Conservation (phyloP, 2,113 vertebrate genomes). For the Manacus vitellinus region DNA sequence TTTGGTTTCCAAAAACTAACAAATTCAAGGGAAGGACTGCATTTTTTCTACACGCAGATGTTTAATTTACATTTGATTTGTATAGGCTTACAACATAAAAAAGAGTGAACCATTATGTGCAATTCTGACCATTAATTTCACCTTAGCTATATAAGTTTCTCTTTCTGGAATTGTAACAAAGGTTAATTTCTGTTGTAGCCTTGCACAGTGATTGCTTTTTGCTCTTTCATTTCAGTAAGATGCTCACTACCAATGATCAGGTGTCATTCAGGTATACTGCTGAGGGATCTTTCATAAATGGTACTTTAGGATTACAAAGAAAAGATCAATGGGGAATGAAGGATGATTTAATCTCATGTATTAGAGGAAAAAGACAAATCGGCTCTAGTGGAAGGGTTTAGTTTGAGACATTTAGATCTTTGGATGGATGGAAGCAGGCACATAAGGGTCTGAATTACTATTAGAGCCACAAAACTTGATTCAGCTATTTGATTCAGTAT, state of each 20-base stretch:
- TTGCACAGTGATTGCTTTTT: background rate
- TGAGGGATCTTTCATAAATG: background rate
- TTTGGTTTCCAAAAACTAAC: background rate
- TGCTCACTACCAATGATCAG: background rate
- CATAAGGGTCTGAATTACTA: background rate
- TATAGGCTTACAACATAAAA: background rate
- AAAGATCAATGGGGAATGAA: background rate
- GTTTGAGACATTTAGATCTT: background rate
- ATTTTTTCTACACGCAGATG: background rate
- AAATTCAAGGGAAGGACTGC: background rate
- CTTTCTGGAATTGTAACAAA: background rate
- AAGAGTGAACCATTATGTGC: background rate
- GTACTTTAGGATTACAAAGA: background rate
- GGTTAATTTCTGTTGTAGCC: background rate
- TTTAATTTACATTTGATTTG: conserved; percentile 23
- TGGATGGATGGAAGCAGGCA: background rate
- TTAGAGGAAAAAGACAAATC: background rate
- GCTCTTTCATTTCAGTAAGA: background rate
- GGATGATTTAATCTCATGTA: background rate
- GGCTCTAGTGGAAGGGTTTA: background rate
- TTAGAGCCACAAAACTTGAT: background rate
- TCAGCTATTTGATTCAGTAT: background rate
- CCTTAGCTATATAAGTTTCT: background rate
- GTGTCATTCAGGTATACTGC: background rate
- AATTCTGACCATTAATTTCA: background rate